Evolutionary conservation across 2,888 invertebrate species (phyloP).

Genomic region (Acrobasis suavella): DNA sequence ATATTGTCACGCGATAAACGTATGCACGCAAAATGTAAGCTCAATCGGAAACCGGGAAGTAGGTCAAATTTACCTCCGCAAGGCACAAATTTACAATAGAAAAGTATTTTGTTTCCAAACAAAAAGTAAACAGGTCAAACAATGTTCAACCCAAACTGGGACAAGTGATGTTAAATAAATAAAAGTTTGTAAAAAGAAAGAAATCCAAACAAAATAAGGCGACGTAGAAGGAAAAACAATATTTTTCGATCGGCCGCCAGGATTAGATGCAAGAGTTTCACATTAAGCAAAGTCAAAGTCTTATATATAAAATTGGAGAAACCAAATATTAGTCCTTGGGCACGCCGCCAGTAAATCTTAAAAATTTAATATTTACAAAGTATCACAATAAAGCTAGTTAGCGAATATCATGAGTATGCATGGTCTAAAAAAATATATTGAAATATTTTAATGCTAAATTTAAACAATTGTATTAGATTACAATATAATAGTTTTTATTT

Average conservation of each 20-base stretch:
- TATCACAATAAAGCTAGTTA: no score
- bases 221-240: neutral
- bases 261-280: neutral
- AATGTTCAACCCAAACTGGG: neutral
- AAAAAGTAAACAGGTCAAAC: neutral
- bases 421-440: no score
- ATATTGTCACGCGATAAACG: no score
- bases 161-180: neutral
- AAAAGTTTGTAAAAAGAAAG: neutral
- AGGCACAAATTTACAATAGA: no score
- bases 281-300: neutral
- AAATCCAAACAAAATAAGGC: neutral
- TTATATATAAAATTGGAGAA: neutral
- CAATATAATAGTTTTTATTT: no score
- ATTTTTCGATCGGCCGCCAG: neutral
- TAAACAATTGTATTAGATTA: no score
- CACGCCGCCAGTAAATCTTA: neutral
- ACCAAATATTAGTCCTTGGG: neutral
- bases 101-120: no score
- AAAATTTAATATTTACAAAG: neutral
- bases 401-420: no score
- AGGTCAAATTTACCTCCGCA: no score
- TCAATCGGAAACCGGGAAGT: no score
- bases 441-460: no score
- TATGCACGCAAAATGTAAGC: no score